Evolutionary conservation across 2,797 vertebrate species (phyloP).

Genomic region (Delichon dasypus): DNA sequence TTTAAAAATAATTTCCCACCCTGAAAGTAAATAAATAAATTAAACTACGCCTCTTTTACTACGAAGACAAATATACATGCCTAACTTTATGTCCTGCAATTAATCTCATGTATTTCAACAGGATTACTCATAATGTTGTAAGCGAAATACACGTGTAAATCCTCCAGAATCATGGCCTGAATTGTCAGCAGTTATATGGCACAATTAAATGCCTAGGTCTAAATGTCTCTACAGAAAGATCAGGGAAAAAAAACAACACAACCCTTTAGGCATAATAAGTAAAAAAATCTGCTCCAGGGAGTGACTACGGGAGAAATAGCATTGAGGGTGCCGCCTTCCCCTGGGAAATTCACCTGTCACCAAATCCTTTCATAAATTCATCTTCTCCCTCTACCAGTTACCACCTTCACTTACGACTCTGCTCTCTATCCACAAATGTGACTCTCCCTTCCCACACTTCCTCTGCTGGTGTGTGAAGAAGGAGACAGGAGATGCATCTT

Average conservation of each 20-base stretch:
- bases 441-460: background rate
- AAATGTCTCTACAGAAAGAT: background rate
- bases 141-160: background rate
- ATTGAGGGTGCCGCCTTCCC: rapidly evolving
- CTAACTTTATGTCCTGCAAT: constrained; percentile 37
- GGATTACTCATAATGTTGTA: constrained; percentile 15
- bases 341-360: background rate
- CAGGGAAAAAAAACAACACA: background rate
- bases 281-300: background rate
- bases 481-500: background rate
- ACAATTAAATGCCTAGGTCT: background rate
- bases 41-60: background rate
- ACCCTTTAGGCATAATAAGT: background rate
- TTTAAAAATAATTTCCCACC: background rate
- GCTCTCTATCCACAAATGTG: background rate
- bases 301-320: background rate
- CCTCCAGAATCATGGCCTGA: constrained; percentile 9
- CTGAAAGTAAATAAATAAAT: constrained; percentile 17
- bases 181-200: background rate
- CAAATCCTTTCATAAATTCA: background rate
- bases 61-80: background rate
- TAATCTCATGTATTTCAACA: constrained; percentile 43
- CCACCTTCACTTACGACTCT: background rate
- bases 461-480: background rate
- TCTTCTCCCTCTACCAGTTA: background rate